Conservation (phyloP, 2,797 vertebrate genomes). For the Scyliorhinus canicula region DNA sequence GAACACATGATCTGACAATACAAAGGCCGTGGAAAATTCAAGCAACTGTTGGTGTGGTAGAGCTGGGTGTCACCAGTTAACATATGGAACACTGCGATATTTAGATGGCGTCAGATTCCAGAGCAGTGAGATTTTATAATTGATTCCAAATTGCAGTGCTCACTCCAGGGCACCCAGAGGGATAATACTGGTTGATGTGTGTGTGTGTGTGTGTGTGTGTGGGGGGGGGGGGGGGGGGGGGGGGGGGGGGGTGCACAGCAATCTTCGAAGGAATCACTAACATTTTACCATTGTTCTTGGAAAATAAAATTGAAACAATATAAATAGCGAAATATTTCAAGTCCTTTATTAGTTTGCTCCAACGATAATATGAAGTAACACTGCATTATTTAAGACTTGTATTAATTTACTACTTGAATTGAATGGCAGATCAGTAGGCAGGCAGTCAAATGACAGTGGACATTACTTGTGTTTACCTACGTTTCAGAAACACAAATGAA, state of each 20-base stretch:
- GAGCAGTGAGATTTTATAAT: background rate
- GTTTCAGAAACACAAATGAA: background rate
- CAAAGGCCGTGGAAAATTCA: background rate
- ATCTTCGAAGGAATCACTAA: too few relatives aligned
- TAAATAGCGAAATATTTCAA: background rate
- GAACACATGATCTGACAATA: background rate
- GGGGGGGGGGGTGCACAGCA: too few relatives aligned
- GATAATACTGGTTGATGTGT: too few relatives aligned
- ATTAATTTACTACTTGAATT: conserved; percentile 9
- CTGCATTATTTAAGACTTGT: background rate
- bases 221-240: too few relatives aligned
- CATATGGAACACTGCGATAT: background rate
- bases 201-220: too few relatives aligned
- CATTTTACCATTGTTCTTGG: background rate
- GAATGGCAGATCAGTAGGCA: background rate
- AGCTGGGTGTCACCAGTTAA: background rate
- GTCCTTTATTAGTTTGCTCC: background rate
- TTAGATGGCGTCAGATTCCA: background rate
- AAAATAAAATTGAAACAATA: background rate
- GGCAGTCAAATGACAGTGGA: background rate
- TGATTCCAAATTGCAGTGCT: background rate
- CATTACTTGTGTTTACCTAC: background rate
- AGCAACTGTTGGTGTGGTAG: background rate
- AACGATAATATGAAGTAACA: background rate
- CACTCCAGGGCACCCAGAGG: background rate